Evolutionary conservation across 2,888 invertebrate species (phyloP), one percentile per base, ranked within the genome.

Genomic region (Syritta pipiens): DNA sequence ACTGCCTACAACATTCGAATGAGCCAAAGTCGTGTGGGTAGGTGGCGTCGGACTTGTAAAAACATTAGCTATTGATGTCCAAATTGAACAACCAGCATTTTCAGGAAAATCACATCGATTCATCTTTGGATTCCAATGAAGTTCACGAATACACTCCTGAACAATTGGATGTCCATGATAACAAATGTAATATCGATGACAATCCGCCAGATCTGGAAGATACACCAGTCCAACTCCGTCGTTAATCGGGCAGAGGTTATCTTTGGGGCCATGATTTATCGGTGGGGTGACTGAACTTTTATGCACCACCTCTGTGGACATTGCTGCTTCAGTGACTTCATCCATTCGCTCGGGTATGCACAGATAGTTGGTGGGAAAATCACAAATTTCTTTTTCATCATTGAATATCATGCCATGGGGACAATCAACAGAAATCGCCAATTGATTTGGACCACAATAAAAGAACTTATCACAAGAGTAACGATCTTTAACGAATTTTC

Each of bases 381-480:
- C 88, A 59, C 88, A 88, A 2, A 88, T 84, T 37, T 85, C 84
- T 32, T 83, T 87, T 9, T 83, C 81, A 2, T 85, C 71, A 81
- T 88, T 88, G 72, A 88, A 88, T 6, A 87, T 83, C 88, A 88
- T 88, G 5, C 85, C 86, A 1, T 81, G 81, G 0, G 88, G 88
- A 42, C 88, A 88, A 9, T 84, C 83, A 2, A 87, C 88, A 22
- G 84, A 65, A 17, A 86, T 83, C 0, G 85, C 84, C 22, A 83
- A 81, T 0, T 84, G 86, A 14, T 85, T 83, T 2, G 85, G 84
- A 24, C 83, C 84, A 60, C 88, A 88, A 35, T 85, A 83, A 67
- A 84, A 87, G 63, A 88, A 88, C 57, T 85, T 77, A 5, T 84
- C 84, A 42, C 88, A 88, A 12, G 86, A 84, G 10, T 83, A 82